Evolutionary conservation across 2,888 invertebrate species (phyloP).

Genomic region (Drosophila cyrtoloma): DNA sequence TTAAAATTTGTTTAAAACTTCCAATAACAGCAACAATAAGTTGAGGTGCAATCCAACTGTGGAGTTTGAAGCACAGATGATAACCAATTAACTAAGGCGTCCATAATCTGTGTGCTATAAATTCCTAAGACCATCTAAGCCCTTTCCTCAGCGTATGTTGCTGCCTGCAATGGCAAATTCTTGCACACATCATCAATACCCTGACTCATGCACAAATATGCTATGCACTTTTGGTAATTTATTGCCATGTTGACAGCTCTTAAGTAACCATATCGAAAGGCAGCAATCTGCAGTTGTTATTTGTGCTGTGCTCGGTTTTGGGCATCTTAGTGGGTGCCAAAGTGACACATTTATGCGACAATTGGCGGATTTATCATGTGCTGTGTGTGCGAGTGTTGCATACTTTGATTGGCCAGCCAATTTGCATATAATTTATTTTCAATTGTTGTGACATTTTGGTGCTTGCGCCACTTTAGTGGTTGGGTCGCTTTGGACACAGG

Average conservation of each 20-base stretch:
- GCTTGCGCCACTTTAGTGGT: conserved; percentile 46
- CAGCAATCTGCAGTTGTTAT: conserved; percentile 16
- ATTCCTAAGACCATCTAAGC: background rate
- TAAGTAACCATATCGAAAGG: conserved; percentile 31
- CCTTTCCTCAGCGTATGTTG: background rate
- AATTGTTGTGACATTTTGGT: conserved; percentile 77
- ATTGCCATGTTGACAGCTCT: conserved; percentile 40
- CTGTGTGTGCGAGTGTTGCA: conserved; percentile 11
- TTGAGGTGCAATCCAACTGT: background rate
- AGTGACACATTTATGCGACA: conserved; percentile 43
- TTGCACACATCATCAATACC: background rate
- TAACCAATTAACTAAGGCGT: background rate
- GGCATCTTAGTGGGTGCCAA: conserved; percentile 54
- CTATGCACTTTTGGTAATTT: conserved; percentile 11
- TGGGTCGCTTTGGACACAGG: conserved; percentile 43
- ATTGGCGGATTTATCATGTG: conserved; percentile 47
- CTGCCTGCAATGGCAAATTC: background rate
- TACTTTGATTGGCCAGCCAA: conserved; percentile 67
- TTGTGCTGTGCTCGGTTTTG: conserved; percentile 26
- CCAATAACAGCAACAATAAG: background rate
- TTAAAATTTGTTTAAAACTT: too few relatives aligned
- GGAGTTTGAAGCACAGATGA: background rate
- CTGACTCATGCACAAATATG: background rate
- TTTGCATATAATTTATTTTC: conserved; percentile 79
- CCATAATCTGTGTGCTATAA: background rate